Evolutionary conservation across 2,113 vertebrate genomes (phyloP), one percentile per base, ranked within the genome.

Genomic region (Xenotilapia caudafasciata): DNA sequence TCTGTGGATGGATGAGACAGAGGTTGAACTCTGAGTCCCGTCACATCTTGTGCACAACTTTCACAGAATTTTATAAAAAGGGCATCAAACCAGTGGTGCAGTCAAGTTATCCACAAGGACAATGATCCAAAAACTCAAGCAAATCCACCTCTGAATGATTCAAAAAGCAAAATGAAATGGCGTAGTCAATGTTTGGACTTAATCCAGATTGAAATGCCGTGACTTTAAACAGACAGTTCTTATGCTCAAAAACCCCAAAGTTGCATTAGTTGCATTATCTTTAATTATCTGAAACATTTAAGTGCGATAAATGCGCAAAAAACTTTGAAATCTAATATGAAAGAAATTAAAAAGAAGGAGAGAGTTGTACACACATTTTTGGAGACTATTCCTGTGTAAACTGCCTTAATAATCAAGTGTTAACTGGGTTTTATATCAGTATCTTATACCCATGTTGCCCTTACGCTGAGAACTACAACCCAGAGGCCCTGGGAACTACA

Each of bases 401-500:
- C 23, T 28, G 42, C 42, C 70, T 28, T 28, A 19, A 19, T 19
- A 75, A 47, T 47, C 42, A 45, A 47, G 42, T 47, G 23, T 75
- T 47, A 75, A 47, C 15, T 17, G 26, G 17, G 15, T 19, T 77
- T 77, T 49, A 19, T 49, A 31, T 17, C 15, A 49, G 10, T 28
- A 17, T 75, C 26, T 49, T 49, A n/a, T 1, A 49, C 42, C 15
- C 26, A 49, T 49, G 26, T 28, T 77, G 15, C 45, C 45, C 26
- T 31, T 19, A 49, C 26, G 45, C 42, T 77, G 70, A 73, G 58
- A 88, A 89, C 83, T 87, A 88, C 89, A 92, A 81, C 60, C 58
- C 47, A 42, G 35, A 84, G 75, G 84, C 82, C 91, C 85, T 89
- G 90, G 85, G 93, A 93, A 93, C 88, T 88, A 80, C 84, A 83